Base-by-base conservation (phyloP, 2,797 vertebrate species). In the Melanotaenia pygmaea region DNA sequence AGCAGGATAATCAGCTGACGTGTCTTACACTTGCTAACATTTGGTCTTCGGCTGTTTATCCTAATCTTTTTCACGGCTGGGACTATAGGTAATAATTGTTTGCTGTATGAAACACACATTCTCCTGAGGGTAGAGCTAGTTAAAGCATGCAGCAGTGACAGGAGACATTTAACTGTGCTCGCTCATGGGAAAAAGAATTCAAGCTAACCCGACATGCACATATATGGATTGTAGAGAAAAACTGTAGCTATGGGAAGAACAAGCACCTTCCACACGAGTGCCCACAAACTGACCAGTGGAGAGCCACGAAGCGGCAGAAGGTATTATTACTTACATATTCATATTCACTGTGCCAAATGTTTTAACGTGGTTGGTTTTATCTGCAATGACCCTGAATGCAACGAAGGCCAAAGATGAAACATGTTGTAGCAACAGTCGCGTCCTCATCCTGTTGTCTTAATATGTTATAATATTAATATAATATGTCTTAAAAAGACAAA, bases 1-100 rank as follows among this genome's bases (percentile, higher is more conserved):
- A 76, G 76, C 66, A 12, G n/a, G 68, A 85, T 80, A 70, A 91
- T 85, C 59, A 76, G 67, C 59, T 69, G 50, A 64, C 74, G 78
- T 66, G 59, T 70, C 38, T 80, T 67, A 77, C 70, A 43, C 20
- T 37, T 7, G 32, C 54, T 57, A 45, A 78, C 73, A 74, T 74
- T 72, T 57, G 50, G 34, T 26, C 56, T 28, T 47, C 63, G 67
- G 67, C 64, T 80, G 57, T 62, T 77, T 61, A 54, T 61, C 38
- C 47, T 51, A n/a, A 67, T 74, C 10, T n/a, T 40, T 53, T 72
- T 66, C 37, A 16, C 67, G 24, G 16, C 10, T 53, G 13, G 68
- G n/a, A 35, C 50, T 71, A 24, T 12, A 24, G 34, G 5, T 28
- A 26, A 28, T 59, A 38, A 12, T 3, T 3, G 35, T 37, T 37